phyloP scores from a whole-genome alignment of 1,140 invertebrate genomes.

The Hormaphis cornu region DNA sequence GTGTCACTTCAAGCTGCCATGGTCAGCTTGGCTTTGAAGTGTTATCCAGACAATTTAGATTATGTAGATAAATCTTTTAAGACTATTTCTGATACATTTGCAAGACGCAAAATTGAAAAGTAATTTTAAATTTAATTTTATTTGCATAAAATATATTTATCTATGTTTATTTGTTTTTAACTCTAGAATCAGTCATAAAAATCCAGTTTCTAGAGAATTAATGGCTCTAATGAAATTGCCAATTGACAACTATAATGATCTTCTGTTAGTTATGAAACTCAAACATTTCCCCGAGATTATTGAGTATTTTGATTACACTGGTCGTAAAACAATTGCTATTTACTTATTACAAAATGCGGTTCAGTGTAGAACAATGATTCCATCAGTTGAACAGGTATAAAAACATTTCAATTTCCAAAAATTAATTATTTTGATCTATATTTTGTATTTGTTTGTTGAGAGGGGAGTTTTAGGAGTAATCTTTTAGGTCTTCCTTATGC shows the following conservation, averaged over 20 bases:
- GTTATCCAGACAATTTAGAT: conserved; percentile 87
- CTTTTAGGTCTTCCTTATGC: too few species aligned
- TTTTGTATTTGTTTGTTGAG: not conserved
- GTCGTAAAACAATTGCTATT: conserved; percentile 73
- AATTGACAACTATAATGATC: conserved; percentile 87
- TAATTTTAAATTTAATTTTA: conserved; percentile 43
- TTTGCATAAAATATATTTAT: not conserved
- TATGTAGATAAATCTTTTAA: conserved; percentile 93
- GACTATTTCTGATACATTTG: conserved; percentile 77
- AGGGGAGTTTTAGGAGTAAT: too few species aligned
- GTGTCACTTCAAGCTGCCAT: conserved; percentile 91
- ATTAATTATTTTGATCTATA: not conserved
- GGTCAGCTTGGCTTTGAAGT: conserved; percentile 89
- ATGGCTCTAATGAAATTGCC: conserved; percentile 88
- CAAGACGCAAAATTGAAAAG: conserved; percentile 66
- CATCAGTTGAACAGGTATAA: conserved; percentile 66
- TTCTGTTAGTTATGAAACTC: conserved; percentile 73
- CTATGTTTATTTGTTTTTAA: not conserved
- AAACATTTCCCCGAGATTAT: conserved; percentile 77
- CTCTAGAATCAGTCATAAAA: conserved; percentile 63
- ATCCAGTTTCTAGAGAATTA: conserved; percentile 80
- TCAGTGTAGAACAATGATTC: conserved; percentile 77
- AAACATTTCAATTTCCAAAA: not conserved
- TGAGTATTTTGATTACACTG: conserved; percentile 80
- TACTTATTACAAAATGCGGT: conserved; percentile 82